Base-by-base conservation (phyloP, 2,113 vertebrate genomes). In the Oenanthe oenanthe region DNA sequence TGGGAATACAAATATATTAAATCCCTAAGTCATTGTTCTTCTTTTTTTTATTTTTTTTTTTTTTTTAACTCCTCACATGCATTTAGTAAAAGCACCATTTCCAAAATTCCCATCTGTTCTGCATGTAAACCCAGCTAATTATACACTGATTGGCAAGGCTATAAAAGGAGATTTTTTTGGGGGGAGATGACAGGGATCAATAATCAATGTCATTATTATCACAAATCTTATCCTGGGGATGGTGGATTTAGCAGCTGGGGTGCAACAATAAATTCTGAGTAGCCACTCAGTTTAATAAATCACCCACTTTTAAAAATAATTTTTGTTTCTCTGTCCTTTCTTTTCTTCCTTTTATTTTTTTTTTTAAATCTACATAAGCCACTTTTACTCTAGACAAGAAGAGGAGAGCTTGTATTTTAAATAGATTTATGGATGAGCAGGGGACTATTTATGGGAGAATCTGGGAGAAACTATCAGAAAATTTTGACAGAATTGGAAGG, bases 101-200 rank as follows among this genome's bases (percentile, higher is more conserved):
- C 92, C 95, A 96, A 95, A 95, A 90, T 94, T 79, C 88, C 92
- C 96, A 96, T 96, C 89, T 97, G 95, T 68, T 97, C 94, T 88
- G 75, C 89, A 61, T 96, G 74, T 82, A 96, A 96, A 94, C 82
- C 48, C 83, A 95, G 50, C 74, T 97, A 97, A 97, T 96, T 97
- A 93, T 96, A 95, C 67, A 8, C 80, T 95, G 96, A 97, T 91
- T 97, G 97, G 93, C 96, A 97, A 68, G 83, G 47, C 93, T 97
- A 91, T 94, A 93, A 97, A 97, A 75, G 89, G 88, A 92, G 60
- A 65, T 83, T 95, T 89, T 88, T 92, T 51, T 28, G 32, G 78
- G 77, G 76, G 77, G 76, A 97, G 92, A 95, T 88, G 93, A 87
- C 60, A 40, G 74, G 67, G 34, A 36, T 93, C 43, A 32, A 8